phyloP scores from a whole-genome alignment of 2,797 vertebrate genomes.

The Darevskia mixta region DNA sequence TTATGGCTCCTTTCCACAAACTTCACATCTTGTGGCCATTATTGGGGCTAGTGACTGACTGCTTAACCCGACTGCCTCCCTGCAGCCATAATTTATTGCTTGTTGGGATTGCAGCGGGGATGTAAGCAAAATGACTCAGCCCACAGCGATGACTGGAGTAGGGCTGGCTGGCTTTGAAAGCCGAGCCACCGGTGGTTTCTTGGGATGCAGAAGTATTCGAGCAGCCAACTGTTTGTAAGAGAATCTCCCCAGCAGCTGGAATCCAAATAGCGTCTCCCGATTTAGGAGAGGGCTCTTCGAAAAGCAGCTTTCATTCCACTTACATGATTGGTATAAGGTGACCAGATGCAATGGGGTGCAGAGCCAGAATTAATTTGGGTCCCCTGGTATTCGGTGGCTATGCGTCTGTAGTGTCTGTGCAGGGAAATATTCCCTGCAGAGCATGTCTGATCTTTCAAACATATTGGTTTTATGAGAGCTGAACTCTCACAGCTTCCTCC shows the following conservation, averaged over 20 bases:
- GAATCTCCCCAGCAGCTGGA: constrained; percentile 69
- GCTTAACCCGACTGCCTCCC: constrained; percentile 56
- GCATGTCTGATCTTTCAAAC: not conserved
- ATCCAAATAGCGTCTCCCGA: constrained; percentile 60
- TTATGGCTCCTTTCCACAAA: constrained; percentile 45
- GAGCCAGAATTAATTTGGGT: constrained; percentile 31
- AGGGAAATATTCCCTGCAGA: not conserved
- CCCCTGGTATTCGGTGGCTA: not conserved
- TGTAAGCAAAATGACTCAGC: constrained; percentile 59
- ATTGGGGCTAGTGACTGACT: constrained; percentile 55
- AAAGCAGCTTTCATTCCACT: constrained; percentile 19
- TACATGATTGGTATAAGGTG: not conserved
- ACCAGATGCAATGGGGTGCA: constrained; percentile 26
- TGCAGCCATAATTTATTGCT: constrained; percentile 61
- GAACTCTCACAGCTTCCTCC: not conserved
- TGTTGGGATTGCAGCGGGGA: constrained; percentile 30
- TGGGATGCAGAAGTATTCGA: constrained; percentile 55
- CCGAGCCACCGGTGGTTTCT: constrained; percentile 46
- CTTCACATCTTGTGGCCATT: constrained; percentile 63
- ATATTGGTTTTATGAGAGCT: not conserved
- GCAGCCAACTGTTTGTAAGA: constrained; percentile 70
- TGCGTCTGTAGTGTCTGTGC: not conserved
- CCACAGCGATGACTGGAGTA: constrained; percentile 38
- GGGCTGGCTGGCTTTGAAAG: constrained; percentile 59
- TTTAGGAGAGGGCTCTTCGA: constrained; percentile 54